Base-by-base conservation (phyloP, 2,113 vertebrate species). In the Saccopteryx leptura region DNA sequence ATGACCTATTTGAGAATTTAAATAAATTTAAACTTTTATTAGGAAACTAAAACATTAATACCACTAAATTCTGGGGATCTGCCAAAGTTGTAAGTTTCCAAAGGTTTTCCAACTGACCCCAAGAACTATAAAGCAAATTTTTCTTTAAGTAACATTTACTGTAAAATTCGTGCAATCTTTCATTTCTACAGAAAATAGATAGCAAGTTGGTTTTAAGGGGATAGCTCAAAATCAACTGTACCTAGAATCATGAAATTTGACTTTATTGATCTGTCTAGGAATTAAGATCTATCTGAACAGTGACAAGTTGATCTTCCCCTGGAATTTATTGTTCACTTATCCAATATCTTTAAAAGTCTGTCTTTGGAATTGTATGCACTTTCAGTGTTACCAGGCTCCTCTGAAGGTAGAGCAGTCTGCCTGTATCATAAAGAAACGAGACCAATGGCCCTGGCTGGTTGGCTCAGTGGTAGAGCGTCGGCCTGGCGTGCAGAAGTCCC, bases 31-130 rank as follows among this genome's bases (percentile, higher is more conserved):
- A 95, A 82, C 54, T 86, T 96, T 91, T 94, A 90, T 92, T 90
- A 65, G 89, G 72, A 98, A 98, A 97, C 69, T 95, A 97, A 98
- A 97, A 78, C 89, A 97, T 97, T 97, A 97, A 96, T 97, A 97
- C 83, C 94, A 96, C 88, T 92, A 96, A 94, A 89, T 52, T 97
- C 97, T 98, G 81, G 96, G 75, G 15, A 87, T 75, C 60, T 94
- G 74, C 78, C 92, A 93, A 91, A 82, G 52, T 65, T 78, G 14
- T 88, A 69, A 93, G 31, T 15, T 94, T 88, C 82, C 71, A 95
- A 90, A 96, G 17, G 31, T 80, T 94, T 95, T 79, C 50, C 33
- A 82, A 80, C 39, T 94, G 83, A 97, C 92, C 95, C 69, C 11
- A 87, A 88, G 69, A 91, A 85, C 68, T 28, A 18, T 6, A 81